phyloP scores from a whole-genome alignment of 2,797 vertebrate genomes.

The Chrosomus eos region DNA sequence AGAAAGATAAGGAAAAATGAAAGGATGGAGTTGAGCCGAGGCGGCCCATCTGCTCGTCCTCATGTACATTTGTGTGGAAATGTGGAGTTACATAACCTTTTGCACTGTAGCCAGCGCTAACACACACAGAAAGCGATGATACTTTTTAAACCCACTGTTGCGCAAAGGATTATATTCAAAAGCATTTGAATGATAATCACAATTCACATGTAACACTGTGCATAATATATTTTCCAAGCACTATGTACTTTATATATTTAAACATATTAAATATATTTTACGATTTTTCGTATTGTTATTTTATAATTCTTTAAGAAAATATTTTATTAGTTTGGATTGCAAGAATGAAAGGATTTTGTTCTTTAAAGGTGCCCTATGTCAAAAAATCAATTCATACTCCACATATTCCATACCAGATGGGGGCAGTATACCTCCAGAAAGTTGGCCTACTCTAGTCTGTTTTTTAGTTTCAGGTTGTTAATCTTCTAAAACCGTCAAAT shows the following conservation, averaged over 20 bases:
- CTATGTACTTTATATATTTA: neutral
- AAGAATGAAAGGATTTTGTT: neutral
- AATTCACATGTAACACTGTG: neutral
- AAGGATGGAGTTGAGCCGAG: conserved; percentile 9
- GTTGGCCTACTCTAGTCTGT: no score
- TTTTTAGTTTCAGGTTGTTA: no score
- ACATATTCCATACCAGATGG: no score
- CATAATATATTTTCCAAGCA: neutral
- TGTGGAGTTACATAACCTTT: conserved; percentile 45
- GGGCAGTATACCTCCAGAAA: no score
- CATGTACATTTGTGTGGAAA: conserved; percentile 32
- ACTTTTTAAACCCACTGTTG: conserved; percentile 2
- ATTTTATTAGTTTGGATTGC: neutral
- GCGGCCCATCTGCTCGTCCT: conserved; percentile 46
- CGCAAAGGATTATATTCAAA: conserved; percentile 2
- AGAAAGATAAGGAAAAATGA: neutral
- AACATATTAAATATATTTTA: neutral
- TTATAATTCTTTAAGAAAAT: neutral
- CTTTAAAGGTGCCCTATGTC: no score
- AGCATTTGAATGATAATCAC: neutral
- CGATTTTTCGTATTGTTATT: neutral
- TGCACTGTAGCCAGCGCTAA: conserved; percentile 7
- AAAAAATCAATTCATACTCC: no score
- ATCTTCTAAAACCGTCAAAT: no score
- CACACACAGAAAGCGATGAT: conserved; percentile 10